Evolutionary conservation across 1,140 invertebrate genomes (phyloP).

Genomic region (Orussus abietinus): DNA sequence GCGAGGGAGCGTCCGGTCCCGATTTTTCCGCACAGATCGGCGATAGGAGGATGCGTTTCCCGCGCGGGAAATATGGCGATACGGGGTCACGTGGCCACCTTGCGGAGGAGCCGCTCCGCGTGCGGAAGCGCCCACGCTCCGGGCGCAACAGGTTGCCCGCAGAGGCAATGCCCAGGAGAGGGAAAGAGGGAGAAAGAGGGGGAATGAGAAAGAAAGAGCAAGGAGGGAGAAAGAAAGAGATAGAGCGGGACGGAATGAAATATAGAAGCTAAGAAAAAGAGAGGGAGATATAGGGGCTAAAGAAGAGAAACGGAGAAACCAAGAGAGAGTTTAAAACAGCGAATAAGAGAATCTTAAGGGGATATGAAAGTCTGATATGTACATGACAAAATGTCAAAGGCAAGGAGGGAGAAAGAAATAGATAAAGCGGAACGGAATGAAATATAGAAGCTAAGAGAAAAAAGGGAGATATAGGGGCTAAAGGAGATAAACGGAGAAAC

Average conservation of each 20-base stretch:
- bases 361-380: too few relatives aligned
- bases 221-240: conserved; percentile 1
- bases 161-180: too few relatives aligned
- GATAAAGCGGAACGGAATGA: neutral
- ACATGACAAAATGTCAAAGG: neutral
- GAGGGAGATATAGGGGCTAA: neutral
- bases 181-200: conserved; percentile 1
- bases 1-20: too few relatives aligned
- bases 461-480: neutral
- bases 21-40: too few relatives aligned
- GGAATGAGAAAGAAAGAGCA: neutral
- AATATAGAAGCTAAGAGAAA: neutral
- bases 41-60: too few relatives aligned
- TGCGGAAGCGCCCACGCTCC: too few relatives aligned
- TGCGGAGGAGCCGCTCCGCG: too few relatives aligned
- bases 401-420: conserved; percentile 9
- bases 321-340: too few relatives aligned
- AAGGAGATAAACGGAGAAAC: neutral
- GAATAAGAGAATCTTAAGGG: too few relatives aligned
- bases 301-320: neutral
- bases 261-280: neutral
- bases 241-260: neutral
- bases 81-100: too few relatives aligned
- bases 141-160: too few relatives aligned
- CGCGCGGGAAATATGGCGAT: too few relatives aligned